These are phyloP conservation scores for Synchiropus splendidus DNA, from an alignment of 2,113 vertebrate genomes.

Conservation along the genomic window DNA sequence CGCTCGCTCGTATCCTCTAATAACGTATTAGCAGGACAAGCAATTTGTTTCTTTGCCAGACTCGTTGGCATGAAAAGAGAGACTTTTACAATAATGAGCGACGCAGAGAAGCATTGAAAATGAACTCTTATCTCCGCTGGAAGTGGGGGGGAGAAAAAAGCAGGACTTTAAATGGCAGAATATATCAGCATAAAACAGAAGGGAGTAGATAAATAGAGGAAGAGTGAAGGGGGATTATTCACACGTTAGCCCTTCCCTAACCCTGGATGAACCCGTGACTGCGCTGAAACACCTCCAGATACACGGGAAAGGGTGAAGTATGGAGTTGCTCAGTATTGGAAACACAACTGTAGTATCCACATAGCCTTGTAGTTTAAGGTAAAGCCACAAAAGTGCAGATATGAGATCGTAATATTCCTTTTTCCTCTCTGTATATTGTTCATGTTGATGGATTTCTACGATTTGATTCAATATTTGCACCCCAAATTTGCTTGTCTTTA, in stretches of 20 bases:
- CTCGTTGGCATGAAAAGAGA: slow-evolving; percentile 51
- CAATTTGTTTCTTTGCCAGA: slow-evolving; percentile 51
- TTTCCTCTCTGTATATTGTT: no score
- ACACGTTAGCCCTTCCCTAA: slow-evolving; percentile 41
- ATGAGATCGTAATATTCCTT: no score
- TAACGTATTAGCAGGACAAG: slow-evolving; percentile 56
- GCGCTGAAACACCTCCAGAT: slow-evolving; percentile 10
- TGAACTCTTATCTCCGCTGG: slow-evolving; percentile 56
- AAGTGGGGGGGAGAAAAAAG: slow-evolving; percentile 36
- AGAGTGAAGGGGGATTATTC: slow-evolving; percentile 37
- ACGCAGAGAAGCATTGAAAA: slow-evolving; percentile 49
- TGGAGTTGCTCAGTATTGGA: not conserved
- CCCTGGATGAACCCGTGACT: slow-evolving; percentile 34
- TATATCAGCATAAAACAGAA: slow-evolving; percentile 40
- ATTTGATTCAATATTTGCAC: no score
- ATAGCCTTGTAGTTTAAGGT: no score
- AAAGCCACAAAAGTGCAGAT: no score
- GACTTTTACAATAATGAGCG: slow-evolving; percentile 55
- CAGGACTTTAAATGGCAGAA: slow-evolving; percentile 54
- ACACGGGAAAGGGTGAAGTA: slow-evolving; percentile 4
- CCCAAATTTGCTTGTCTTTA: no score
- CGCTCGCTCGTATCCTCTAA: slow-evolving; percentile 40
- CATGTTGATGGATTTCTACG: no score
- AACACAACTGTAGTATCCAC: no score
- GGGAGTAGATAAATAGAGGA: slow-evolving; percentile 34